Evolutionary conservation across 2,797 vertebrate genomes (phyloP).

Genomic region (Microcaecilia unicolor): DNA sequence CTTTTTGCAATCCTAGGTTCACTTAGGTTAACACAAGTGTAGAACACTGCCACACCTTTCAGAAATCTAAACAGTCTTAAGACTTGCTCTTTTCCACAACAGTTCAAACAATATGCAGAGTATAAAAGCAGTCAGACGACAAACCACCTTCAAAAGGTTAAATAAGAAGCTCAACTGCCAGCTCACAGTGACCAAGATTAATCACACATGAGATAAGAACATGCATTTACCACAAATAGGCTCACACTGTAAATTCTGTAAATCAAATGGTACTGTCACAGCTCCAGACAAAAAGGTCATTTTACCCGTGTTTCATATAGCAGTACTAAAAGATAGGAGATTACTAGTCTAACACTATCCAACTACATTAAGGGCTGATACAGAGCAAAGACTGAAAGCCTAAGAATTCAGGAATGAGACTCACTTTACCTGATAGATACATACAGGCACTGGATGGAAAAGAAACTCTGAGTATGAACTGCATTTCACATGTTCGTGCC

Average conservation of each 20-base stretch:
- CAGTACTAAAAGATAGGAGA: neutral
- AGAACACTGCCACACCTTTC: neutral
- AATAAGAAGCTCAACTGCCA: too few relatives aligned
- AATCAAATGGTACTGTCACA: neutral
- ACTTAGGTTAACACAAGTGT: constrained; percentile 4
- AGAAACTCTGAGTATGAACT: too few relatives aligned
- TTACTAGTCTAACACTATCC: neutral
- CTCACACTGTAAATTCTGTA: too few relatives aligned
- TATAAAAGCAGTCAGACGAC: neutral
- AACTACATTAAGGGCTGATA: constrained; percentile 2
- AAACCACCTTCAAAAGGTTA: neutral
- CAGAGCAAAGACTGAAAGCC: neutral
- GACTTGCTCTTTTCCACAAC: neutral
- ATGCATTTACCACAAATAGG: too few relatives aligned
- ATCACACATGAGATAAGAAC: too few relatives aligned
- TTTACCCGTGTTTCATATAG: too few relatives aligned
- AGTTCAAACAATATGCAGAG: neutral
- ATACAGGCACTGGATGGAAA: too few relatives aligned
- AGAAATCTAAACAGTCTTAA: neutral
- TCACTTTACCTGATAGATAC: too few relatives aligned
- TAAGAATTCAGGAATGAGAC: too few relatives aligned
- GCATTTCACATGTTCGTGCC: too few relatives aligned
- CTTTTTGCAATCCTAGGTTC: neutral
- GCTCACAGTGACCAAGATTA: too few relatives aligned
- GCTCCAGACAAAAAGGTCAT: neutral